These are phyloP conservation scores for Gymnogyps californianus DNA, from an alignment of 2,113 vertebrate species.

Conservation along the genomic window DNA sequence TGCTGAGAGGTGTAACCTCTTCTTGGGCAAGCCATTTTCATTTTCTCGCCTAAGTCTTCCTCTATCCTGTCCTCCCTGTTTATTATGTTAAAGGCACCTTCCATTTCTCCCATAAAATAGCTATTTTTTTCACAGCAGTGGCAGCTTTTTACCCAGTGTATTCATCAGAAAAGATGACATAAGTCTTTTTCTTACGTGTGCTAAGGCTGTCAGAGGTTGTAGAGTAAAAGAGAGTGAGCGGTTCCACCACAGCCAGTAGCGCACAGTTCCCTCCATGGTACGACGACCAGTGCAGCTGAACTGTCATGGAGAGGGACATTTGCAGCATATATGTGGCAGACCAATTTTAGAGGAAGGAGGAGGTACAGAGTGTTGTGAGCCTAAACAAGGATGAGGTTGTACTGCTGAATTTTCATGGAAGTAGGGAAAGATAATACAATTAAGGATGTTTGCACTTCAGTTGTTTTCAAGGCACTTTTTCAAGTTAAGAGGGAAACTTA, in stretches of 20 bases:
- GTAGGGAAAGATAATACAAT: fast-evolving
- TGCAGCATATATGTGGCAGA: background rate
- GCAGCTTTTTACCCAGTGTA: background rate
- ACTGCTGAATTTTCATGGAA: background rate
- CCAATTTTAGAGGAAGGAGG: background rate
- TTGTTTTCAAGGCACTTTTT: background rate
- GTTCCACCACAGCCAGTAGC: background rate
- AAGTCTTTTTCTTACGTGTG: fast-evolving
- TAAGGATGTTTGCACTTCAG: background rate
- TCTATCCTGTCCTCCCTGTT: background rate
- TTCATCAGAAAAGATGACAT: background rate
- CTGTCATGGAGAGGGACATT: background rate
- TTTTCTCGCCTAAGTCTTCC: background rate
- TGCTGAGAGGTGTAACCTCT: background rate
- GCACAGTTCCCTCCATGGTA: background rate
- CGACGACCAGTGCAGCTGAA: background rate
- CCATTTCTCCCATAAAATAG: background rate
- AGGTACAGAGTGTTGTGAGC: too few relatives aligned
- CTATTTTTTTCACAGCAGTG: background rate
- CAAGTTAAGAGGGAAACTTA: background rate
- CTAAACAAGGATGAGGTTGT: background rate
- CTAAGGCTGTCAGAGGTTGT: background rate
- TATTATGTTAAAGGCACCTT: background rate
- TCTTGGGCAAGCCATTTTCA: background rate
- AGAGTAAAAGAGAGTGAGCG: background rate